Base-by-base conservation (phyloP, 2,888 invertebrate species). In the Ptychoptera albimana region DNA sequence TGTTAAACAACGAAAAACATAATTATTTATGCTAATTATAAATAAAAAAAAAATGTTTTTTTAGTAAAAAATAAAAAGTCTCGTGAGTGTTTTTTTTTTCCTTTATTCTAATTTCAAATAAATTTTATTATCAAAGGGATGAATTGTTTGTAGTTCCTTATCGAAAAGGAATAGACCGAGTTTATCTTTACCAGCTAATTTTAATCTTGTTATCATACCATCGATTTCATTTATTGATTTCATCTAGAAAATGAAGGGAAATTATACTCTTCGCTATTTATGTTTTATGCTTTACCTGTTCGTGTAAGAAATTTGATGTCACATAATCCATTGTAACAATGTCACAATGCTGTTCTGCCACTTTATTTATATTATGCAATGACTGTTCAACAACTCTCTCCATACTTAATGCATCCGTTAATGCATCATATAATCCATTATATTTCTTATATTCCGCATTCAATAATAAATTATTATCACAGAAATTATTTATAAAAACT, bases 301-400 rank as follows among this genome's bases (percentile, higher is more conserved):
- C 72, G 40, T 64, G 62, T 51, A 77, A 61, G 55, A 68, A 75
- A 32, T 70, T 60, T 1, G 64, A 63, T 31, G 70, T 64, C 46
- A 76, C 60, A 49, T 71, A 68, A 54, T 75, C 72, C 50, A 63
- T 61, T 9, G 72, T 57, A 48, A 68, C 68, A 37, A 67, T 55
- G 56, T 75, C 74, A 12, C 60, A 56, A 49, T 68, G 59, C 40
- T 63, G 61, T 47, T 64, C 63, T 30, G 73, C 70, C 8, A 66
- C 50, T 6, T 51, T 50, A 49, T 67, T 64, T 2, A 69, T 54
- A 2, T 54, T 52, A 31, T 62, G 55, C 31, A 73, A 53, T 52
- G 61, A 60, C 45, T 61, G 58, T 53, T 60, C 60, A n/a, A 64
- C 55, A 14, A 45, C 37, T 46, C 55, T 55, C 50, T 65, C 64